Evolutionary conservation across 2,113 vertebrate species (phyloP), one percentile per base, ranked within the genome.

Genomic region (Colius striatus): DNA sequence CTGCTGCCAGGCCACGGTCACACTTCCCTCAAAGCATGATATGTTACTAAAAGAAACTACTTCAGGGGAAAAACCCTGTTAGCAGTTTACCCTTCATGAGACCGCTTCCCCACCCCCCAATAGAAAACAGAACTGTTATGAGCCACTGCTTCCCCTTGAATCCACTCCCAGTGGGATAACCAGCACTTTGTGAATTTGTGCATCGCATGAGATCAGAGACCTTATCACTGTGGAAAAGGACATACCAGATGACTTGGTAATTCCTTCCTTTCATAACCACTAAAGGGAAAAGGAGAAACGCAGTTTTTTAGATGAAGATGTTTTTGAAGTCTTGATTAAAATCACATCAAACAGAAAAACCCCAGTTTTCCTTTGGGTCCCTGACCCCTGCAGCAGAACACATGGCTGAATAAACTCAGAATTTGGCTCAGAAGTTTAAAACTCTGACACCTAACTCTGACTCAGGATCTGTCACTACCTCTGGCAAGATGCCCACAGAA

Each of bases 401-500:
- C 15, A 17, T 11, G 43, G 71, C 51, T 84, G 48, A 81, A 65
- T 54, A 61, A 84, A 67, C 14, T 75, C 58, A 32, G 55, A 92
- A 48, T 53, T 36, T 70, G 72, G 85, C 60, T 92, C 67, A 55
- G n/a, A 36, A 61, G 19, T 89, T 87, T 48, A 4, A 41, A 72
- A 50, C 62, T 93, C 53, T 68, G 57, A 66, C 30, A 47, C 4
- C 36, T 16, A 57, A n/a, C n/a, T n/a, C n/a, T 58, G 53, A 95
- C n/a, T 41, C 66, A 89, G 48, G 61, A 78, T 84, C 57, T 65
- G 38, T 61, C 65, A 68, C 32, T 60, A 51, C 43, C 29, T 84
- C 84, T 81, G 61, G 79, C 94, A 92, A 92, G n/a, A 27, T 78
- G 77, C 73, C 62, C 70, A 78, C 17, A 72, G 76, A 81, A 89